Base-by-base conservation (phyloP, 2,113 vertebrate species). In the Sterrhoptilus dennistouni region DNA sequence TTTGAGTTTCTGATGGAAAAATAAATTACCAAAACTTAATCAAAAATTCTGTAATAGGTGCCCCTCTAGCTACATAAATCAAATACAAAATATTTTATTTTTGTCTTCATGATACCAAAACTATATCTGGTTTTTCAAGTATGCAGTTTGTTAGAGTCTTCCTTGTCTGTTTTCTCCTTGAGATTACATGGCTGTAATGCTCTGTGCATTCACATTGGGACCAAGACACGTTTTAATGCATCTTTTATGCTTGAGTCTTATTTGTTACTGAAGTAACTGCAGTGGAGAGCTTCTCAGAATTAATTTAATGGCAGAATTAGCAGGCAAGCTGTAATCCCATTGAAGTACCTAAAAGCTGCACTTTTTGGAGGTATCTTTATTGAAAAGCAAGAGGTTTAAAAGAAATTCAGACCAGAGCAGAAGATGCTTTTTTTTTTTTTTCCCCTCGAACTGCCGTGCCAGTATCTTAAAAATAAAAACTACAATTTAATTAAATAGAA, bases 251-350 rank as follows among this genome's bases (percentile, higher is more conserved):
- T 91, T 38, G 63, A 91, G 36, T 77, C 89, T 95, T 94, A 93
- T 95, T 96, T 97, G 93, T 96, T 96, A 82, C 93, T 87, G 89
- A 95, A 94, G 81, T 72, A 92, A 89, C 95, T 94, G 95, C 94
- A 96, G 83, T 91, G 87, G 81, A 95, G 96, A 96, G 89, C 93
- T 91, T 95, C 95, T 91, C 93, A 92, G 95, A 93, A 97, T 95
- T 96, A 97, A 96, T 95, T 94, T 95, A 96, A 97, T 95, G 69
- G 78, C 89, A 95, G 93, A 95, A 97, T 95, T 96, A 94, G 81
- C 89, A 95, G 94, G 69, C 91, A 64, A 68, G 25, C 60, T 89
- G 64, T 96, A 97, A 96, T 96, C 81, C 89, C 57, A 76, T 9
- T 95, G 87, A 96, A 95, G 80, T 72, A 87, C 44, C 36, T 82